These are phyloP conservation scores for Rhinophrynus dorsalis DNA, from an alignment of 2,797 vertebrate species.

Conservation along the genomic window DNA sequence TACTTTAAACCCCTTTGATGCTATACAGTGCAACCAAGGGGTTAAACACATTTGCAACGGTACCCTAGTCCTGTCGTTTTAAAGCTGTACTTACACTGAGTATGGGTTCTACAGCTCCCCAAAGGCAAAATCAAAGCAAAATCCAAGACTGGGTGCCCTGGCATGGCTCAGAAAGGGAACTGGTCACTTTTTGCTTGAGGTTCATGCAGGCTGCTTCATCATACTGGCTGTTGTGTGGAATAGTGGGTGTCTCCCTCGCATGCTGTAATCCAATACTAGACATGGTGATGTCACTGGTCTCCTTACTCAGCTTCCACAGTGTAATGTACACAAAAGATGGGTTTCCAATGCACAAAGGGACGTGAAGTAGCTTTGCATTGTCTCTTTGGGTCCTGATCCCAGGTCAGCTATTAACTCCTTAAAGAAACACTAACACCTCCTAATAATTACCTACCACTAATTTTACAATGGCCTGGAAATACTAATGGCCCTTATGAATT, in stretches of 20 bases:
- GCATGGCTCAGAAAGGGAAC: conserved; percentile 2
- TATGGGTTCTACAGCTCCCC: not conserved
- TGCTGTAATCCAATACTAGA: conserved; percentile 44
- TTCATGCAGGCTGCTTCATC: conserved; percentile 19
- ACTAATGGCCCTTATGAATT: no score
- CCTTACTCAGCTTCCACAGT: conserved; percentile 4
- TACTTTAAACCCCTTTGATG: no score
- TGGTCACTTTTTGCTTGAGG: not conserved
- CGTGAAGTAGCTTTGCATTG: not conserved
- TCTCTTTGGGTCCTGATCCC: not conserved
- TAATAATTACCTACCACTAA: no score
- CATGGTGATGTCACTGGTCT: conserved; percentile 33
- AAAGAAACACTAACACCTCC: no score
- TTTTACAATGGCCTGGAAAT: no score
- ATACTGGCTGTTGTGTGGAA: conserved; percentile 29
- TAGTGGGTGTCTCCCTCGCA: conserved; percentile 31
- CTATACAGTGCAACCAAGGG: no score
- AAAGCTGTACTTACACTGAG: not conserved
- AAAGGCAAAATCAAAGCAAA: not conserved
- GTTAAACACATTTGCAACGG: no score
- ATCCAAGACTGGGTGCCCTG: not conserved
- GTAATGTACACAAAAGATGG: conserved; percentile 9
- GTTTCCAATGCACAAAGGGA: not conserved
- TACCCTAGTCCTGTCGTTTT: not conserved
- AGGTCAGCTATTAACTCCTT: no score